Base-by-base conservation (phyloP, 1,140 invertebrate species). In the Portunus trituberculatus region DNA sequence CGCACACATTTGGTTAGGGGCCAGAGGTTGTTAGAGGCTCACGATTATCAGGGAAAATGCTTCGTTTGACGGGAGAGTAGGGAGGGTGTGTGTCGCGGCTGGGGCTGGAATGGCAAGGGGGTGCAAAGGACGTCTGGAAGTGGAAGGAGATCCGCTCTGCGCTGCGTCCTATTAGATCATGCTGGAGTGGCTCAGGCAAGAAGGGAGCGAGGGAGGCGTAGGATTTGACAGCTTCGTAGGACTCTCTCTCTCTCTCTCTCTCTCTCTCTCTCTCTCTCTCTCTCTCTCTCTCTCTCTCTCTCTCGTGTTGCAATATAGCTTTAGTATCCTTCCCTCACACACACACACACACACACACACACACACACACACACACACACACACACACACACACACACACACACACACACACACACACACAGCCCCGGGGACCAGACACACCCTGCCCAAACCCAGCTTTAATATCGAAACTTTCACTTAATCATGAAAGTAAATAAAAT, bases 11-110 rank as follows among this genome's bases (percentile, higher is more conserved):
- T 88, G 84, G 86, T 89, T 93, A 88, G 84, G 86, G 46, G 48
- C 84, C 93, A 89, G 93, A 84, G 93, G 93, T 93, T 93, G 93
- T 93, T 93, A 88, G 86, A 46, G 82, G 28, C 48, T 52, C 46
- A n/a, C 76, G 46, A 87, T 88, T 93, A 89, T 87, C 67, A 88
- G 28, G 86, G 93, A 67, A 89, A 67, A 67, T 84, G 84, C 28
- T 31, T 93, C 52, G 84, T 88, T 76, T 88, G 67, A 29, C 25
- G 67, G 12, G 89, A 31, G 67, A 67, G 31, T 29, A 16, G 31
- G 87, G 87, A 88, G 87, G 87, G 67, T 46, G 88, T 32, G 67
- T n/a, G 6, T 1, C 6, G 67, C 88, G 16, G 45, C 32, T 46
- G 29, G 39, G 88, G 88, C 45, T 48, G 39, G 88, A 29, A 29